Conservation (phyloP, 2,888 invertebrate genomes). For the Plutella xylostella region DNA sequence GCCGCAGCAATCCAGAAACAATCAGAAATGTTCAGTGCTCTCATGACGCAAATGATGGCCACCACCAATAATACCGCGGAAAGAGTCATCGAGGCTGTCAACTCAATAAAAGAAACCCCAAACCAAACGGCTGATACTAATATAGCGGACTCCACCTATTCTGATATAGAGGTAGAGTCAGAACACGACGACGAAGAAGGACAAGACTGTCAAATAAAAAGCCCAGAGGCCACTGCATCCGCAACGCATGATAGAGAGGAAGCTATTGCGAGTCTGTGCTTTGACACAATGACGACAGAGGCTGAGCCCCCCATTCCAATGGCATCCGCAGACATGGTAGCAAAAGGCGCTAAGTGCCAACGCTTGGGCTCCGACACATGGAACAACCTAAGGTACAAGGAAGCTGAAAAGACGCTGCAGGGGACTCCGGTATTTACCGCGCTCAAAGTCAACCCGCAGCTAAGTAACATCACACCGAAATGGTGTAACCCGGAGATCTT, state of each 20-base stretch:
- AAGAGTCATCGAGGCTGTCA: background rate
- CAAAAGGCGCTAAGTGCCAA: constrained; percentile 16
- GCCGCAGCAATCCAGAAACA: background rate
- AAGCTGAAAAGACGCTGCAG: constrained; percentile 15
- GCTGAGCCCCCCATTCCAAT: background rate
- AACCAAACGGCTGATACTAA: background rate
- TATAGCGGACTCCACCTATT: background rate
- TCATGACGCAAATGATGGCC: background rate
- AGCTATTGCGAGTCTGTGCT: background rate
- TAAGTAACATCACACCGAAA: background rate
- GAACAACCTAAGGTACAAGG: constrained; percentile 17
- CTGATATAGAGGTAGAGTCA: background rate
- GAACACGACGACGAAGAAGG: background rate
- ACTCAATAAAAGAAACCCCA: background rate
- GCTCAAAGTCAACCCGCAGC: constrained; percentile 15
- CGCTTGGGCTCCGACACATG: constrained; percentile 13
- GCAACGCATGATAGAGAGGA: background rate
- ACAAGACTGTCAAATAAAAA: background rate
- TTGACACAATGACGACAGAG: background rate
- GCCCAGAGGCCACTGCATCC: background rate
- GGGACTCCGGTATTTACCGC: constrained; percentile 16
- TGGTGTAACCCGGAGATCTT: background rate
- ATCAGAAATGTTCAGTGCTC: background rate
- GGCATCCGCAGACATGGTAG: constrained; percentile 5
- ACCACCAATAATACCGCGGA: background rate